These are phyloP conservation scores for Brevipalpus yothersi DNA, from an alignment of 1,140 invertebrate species.

Conservation along the genomic window DNA sequence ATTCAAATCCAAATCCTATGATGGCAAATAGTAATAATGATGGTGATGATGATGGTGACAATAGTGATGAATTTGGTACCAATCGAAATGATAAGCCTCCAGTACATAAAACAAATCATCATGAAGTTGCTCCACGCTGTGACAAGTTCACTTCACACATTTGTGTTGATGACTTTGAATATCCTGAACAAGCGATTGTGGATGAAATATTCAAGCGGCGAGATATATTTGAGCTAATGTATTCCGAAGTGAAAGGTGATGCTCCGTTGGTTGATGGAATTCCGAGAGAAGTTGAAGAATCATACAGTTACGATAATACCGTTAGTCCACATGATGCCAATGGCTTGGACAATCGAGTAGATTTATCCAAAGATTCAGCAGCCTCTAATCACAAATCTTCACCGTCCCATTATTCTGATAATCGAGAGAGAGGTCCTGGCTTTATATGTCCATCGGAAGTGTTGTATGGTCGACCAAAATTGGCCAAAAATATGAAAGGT, in stretches of 20 bases:
- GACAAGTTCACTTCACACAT: conserved; percentile 45
- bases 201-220: conserved; percentile 41
- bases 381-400: not conserved
- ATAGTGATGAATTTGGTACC: not conserved
- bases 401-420: not conserved
- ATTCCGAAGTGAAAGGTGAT: conserved; percentile 33
- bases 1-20: not conserved
- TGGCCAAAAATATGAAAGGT: conserved; percentile 42
- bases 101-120: not conserved
- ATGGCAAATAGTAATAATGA: not conserved
- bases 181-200: conserved; percentile 42
- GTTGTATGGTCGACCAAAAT: conserved; percentile 52
- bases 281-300: conserved; percentile 26
- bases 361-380: not conserved
- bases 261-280: conserved; percentile 27
- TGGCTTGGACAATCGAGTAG: not conserved
- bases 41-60: not conserved
- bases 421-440: conserved; percentile 16
- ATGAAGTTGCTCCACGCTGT: conserved; percentile 23
- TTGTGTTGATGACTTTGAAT: conserved; percentile 42
- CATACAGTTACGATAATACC: conserved; percentile 26
- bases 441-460: conserved; percentile 56
- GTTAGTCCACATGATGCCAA: conserved; percentile 20
- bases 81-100: not conserved
- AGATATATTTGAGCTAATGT: conserved; percentile 35